Percentiles rank a stretch among this genome's conserved stretches.
These are phyloP conservation scores for Aurelia aurita complex sp. Pacific DNA, from an alignment of 30 jellyfish, hydroid and myxozoan genomes.

Conservation along the genomic window DNA sequence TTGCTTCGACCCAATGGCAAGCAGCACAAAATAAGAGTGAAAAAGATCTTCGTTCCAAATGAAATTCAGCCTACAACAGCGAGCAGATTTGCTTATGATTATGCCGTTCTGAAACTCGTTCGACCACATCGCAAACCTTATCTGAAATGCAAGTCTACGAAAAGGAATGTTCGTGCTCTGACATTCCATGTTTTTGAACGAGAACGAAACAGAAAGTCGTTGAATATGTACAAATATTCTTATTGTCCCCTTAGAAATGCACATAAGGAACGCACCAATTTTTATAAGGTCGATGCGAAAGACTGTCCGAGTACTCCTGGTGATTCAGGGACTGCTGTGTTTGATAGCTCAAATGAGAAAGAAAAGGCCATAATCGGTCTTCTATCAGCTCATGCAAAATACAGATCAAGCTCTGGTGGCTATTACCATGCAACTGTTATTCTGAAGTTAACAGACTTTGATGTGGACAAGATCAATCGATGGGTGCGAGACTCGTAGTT, in stretches of 20 bases:
- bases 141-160: constrained; percentile 25
- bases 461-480: constrained; percentile 24
- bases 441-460: constrained; percentile 25
- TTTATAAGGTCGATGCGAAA: constrained; percentile 20
- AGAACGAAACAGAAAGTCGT: background rate
- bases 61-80: constrained; percentile 42
- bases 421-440: constrained; percentile 8
- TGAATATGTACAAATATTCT: constrained; percentile 30
- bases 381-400: constrained; percentile 37
- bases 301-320: constrained; percentile 63
- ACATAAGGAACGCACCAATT: background rate
- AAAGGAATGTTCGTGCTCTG: constrained; percentile 11
- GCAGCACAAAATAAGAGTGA: constrained; percentile 64
- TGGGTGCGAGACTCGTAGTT: constrained; percentile 34
- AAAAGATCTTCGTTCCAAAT: constrained; percentile 36
- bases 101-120: constrained; percentile 51
- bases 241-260: constrained; percentile 24
- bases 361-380: constrained; percentile 37
- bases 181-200: constrained; percentile 33
- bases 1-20: constrained; percentile 61
- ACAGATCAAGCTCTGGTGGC: constrained; percentile 16
- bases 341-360: constrained; percentile 8
- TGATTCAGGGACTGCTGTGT: constrained; percentile 61
- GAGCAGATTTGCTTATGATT: constrained; percentile 50
- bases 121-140: constrained; percentile 62